Percentiles rank a stretch among this genome's conserved stretches.
phyloP scores from a whole-genome alignment of 2,113 vertebrate species.

The Aspiorhynchus laticeps region DNA sequence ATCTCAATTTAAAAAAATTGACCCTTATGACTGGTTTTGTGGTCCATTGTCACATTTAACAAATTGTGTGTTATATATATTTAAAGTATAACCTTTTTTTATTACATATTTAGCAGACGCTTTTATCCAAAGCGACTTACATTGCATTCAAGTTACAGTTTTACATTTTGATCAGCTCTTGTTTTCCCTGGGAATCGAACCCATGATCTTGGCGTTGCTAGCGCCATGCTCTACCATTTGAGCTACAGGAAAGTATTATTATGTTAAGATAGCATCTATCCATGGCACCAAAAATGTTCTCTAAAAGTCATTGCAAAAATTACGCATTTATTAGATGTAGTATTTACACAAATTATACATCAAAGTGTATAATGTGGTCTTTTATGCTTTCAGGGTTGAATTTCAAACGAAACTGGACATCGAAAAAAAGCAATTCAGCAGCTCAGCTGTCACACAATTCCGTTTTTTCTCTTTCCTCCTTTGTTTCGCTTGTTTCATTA shows the following conservation, averaged over 20 bases:
- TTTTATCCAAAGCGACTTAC: too few species aligned
- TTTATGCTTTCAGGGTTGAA: not conserved
- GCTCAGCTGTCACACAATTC: constrained; percentile 38
- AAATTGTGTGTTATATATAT: not conserved
- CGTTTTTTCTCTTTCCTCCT: constrained; percentile 19
- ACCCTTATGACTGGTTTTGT: too few species aligned
- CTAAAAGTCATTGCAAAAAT: not conserved
- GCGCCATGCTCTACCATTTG: too few species aligned
- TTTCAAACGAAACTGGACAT: constrained; percentile 38
- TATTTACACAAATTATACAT: not conserved
- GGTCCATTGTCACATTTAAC: not conserved
- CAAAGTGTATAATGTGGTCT: not conserved
- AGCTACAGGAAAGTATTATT: too few species aligned
- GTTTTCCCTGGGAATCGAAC: too few species aligned
- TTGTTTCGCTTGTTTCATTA: constrained; percentile 71
- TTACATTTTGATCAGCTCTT: too few species aligned
- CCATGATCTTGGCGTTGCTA: too few species aligned
- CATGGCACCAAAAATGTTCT: not conserved
- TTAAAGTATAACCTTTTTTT: not conserved
- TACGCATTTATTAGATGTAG: constrained; percentile 5
- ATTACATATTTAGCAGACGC: too few species aligned
- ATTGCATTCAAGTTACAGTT: too few species aligned
- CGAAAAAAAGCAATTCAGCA: constrained; percentile 17
- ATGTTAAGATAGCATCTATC: not conserved
- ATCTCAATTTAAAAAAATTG: too few species aligned